A percentile compares a stretch with the other conserved stretches of the same genome.
Conservation (phyloP, 1,140 invertebrate species). For the Drosophila baimaii region DNA sequence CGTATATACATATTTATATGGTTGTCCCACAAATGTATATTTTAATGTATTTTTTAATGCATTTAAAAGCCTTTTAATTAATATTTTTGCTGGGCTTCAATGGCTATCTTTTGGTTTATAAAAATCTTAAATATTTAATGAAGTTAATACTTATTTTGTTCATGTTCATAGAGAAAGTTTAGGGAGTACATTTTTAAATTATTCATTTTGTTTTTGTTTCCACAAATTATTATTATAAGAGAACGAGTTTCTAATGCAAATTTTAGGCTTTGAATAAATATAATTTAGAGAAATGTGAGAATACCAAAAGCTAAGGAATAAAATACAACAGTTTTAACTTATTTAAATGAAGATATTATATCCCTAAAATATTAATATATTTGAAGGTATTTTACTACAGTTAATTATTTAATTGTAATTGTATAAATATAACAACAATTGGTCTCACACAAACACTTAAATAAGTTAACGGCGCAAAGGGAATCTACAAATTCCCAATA, state of each 20-base stretch:
- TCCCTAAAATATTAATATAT: not conserved
- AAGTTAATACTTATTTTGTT: not conserved
- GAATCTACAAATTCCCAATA: not conserved
- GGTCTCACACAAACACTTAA: not conserved
- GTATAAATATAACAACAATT: too few species aligned
- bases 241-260: not conserved
- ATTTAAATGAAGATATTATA: not conserved
- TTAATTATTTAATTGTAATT: too few species aligned
- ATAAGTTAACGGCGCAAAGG: not conserved
- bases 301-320: not conserved
- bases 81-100: not conserved
- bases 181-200: constrained; percentile 9
- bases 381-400: not conserved
- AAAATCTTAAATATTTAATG: not conserved
- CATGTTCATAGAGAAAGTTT: constrained; percentile 7
- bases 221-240: not conserved
- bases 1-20: not conserved
- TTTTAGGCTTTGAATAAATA: not conserved
- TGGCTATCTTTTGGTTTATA: not conserved
- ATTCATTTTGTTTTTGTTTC: not conserved
- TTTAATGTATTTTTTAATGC: not conserved
- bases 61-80: not conserved
- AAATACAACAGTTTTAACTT: not conserved
- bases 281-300: not conserved
- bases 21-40: not conserved